Evolutionary conservation across 2,888 invertebrate genomes (phyloP).

Genomic region (Nomada flava): DNA sequence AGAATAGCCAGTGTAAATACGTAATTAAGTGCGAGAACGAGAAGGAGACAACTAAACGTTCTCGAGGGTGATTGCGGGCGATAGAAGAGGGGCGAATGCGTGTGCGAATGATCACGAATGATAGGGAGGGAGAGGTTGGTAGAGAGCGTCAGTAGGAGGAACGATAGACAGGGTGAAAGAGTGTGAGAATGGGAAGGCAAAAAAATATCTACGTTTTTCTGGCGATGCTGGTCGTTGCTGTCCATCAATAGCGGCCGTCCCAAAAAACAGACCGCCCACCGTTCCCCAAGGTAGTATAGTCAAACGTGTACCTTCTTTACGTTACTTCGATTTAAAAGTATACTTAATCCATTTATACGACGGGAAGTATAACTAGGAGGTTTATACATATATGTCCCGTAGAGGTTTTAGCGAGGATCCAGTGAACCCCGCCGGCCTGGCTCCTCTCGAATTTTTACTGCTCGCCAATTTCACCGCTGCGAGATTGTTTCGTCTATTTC

Average conservation of each 20-base stretch:
- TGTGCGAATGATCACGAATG: neutral
- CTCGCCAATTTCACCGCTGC: neutral
- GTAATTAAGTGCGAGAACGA: constrained; percentile 62
- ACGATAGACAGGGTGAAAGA: constrained; percentile 64
- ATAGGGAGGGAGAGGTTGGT: neutral
- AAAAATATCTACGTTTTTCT: constrained; percentile 71
- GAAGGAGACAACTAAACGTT: constrained; percentile 30
- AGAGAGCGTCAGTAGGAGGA: constrained; percentile 1
- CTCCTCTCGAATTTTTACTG: constrained; percentile 4
- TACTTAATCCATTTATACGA: constrained; percentile 68
- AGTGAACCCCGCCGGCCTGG: constrained; percentile 13
- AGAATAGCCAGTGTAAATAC: constrained; percentile 70
- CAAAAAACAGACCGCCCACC: constrained; percentile 74
- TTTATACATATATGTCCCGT: constrained; percentile 56
- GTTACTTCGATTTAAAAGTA: constrained; percentile 72
- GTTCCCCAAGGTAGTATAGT: constrained; percentile 73
- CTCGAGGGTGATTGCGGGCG: constrained; percentile 26
- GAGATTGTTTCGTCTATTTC: constrained; percentile 1
- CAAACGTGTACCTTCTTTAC: constrained; percentile 74
- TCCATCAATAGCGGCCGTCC: constrained; percentile 82
- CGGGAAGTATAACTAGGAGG: constrained; percentile 67
- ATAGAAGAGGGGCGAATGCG: no score
- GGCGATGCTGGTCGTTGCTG: constrained; percentile 84
- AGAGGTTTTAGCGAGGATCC: constrained; percentile 55
- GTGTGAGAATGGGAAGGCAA: constrained; percentile 15